Percentiles rank a stretch among this genome's conserved stretches.
phyloP scores from a whole-genome alignment of 2,113 vertebrate genomes.

The Tretioscincus oriximinensis region DNA sequence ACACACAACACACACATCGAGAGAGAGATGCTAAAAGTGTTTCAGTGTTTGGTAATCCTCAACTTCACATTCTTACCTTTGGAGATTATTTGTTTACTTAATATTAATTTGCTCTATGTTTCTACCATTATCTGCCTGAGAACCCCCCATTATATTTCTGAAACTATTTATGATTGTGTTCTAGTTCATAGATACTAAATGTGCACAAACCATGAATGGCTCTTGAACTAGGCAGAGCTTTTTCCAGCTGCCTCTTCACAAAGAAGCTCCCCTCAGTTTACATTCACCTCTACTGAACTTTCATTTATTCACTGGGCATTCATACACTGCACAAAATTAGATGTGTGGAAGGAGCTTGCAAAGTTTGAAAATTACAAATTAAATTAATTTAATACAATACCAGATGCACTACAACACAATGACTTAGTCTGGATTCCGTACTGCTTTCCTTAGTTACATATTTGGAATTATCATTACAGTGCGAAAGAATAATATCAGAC shows the following conservation, averaged over 20 bases:
- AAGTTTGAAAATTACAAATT: neutral
- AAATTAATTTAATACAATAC: neutral
- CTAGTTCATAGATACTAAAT: neutral
- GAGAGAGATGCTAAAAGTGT: neutral
- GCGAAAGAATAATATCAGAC: neutral
- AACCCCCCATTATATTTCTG: conserved; percentile 20
- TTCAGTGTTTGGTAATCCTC: conserved; percentile 41
- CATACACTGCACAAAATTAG: neutral
- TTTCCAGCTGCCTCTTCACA: neutral
- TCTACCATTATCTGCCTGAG: conserved; percentile 5
- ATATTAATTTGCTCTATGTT: conserved; percentile 14
- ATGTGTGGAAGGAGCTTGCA: neutral
- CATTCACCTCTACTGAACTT: neutral
- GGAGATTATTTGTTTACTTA: conserved; percentile 39
- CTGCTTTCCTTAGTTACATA: conserved; percentile 2
- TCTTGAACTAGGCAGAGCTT: conserved; percentile 9
- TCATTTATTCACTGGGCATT: too few relatives aligned
- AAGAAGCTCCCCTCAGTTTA: neutral
- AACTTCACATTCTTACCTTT: conserved; percentile 50
- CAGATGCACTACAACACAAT: neutral
- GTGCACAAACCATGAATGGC: neutral
- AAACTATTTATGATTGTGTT: conserved; percentile 10
- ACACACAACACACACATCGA: too few relatives aligned
- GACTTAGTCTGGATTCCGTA: neutral
- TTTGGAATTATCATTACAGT: conserved; percentile 51